Conservation (phyloP, 2,888 invertebrate genomes). For the Taphrorychus bicolor region DNA sequence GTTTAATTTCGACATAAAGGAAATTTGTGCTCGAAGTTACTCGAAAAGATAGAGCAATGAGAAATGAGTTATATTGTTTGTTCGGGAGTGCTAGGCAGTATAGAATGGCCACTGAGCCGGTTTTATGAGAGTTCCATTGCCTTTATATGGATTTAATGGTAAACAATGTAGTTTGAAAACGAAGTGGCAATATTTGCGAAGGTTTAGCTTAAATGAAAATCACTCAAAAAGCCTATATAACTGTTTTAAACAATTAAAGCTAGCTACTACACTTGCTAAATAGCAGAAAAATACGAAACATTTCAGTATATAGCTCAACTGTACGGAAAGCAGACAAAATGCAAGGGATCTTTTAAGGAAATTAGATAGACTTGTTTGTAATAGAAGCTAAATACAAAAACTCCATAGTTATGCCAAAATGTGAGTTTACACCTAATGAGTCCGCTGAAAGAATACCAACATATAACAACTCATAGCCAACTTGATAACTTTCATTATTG, state of each 20-base stretch:
- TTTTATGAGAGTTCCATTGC: conserved; percentile 1
- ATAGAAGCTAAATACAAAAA: too few relatives aligned
- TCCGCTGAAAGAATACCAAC: too few relatives aligned
- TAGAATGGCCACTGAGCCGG: background rate
- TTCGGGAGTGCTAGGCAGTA: conserved; percentile 1
- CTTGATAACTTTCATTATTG: too few relatives aligned
- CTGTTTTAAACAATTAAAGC: too few relatives aligned
- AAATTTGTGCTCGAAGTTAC: conserved; percentile 30
- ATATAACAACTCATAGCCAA: too few relatives aligned
- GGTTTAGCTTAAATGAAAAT: too few relatives aligned
- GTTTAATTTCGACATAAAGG: conserved; percentile 31
- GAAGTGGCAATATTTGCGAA: background rate
- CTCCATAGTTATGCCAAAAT: too few relatives aligned
- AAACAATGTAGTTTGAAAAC: background rate
- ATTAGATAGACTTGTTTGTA: too few relatives aligned
- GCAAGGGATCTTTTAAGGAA: background rate
- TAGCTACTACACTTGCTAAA: too few relatives aligned
- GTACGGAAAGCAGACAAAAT: background rate
- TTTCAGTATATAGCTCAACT: background rate
- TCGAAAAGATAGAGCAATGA: conserved; percentile 7
- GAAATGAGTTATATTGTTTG: conserved; percentile 7
- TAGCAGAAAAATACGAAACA: too few relatives aligned
- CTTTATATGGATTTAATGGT: conserved; percentile 2
- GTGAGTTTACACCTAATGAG: too few relatives aligned
- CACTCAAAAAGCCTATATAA: too few relatives aligned